Conservation (phyloP, 2,888 invertebrate species). For the Neoscelio sp. region DNA sequence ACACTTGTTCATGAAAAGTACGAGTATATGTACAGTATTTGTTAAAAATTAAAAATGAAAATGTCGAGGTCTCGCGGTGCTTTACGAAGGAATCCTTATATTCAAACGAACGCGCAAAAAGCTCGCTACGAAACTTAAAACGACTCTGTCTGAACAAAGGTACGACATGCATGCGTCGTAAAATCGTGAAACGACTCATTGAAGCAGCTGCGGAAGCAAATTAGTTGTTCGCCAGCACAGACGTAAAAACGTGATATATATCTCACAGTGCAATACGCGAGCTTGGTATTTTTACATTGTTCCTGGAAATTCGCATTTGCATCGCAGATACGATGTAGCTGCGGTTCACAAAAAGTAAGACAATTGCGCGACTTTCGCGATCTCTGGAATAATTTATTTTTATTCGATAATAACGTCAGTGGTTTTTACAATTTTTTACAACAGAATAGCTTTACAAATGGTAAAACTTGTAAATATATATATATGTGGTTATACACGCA, state of each 20-base stretch:
- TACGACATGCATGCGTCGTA: not conserved
- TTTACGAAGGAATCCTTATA: constrained; percentile 33
- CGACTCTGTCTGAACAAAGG: constrained; percentile 39
- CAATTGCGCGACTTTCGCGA: constrained; percentile 41
- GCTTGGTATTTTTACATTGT: constrained; percentile 66
- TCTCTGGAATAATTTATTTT: constrained; percentile 54
- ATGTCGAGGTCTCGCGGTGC: constrained; percentile 32
- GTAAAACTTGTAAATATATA: constrained; percentile 45
- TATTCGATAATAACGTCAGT: constrained; percentile 49
- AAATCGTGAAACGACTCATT: constrained; percentile 51
- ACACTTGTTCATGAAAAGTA: constrained; percentile 1
- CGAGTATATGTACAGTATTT: constrained; percentile 42
- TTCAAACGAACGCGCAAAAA: constrained; percentile 20
- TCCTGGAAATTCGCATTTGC: constrained; percentile 61
- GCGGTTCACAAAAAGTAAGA: constrained; percentile 46
- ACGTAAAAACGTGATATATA: constrained; percentile 47
- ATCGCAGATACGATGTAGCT: constrained; percentile 46
- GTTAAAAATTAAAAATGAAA: constrained; percentile 19
- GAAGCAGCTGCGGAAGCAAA: constrained; percentile 56
- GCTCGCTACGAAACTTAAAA: constrained; percentile 31
- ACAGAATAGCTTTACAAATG: constrained; percentile 30
- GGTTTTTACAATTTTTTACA: constrained; percentile 61
- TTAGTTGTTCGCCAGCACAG: constrained; percentile 53
- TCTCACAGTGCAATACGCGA: constrained; percentile 63
- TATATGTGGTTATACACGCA: constrained; percentile 25